These are phyloP conservation scores for Crepidodera aurea DNA, from an alignment of 2,888 invertebrate species.

Conservation along the genomic window DNA sequence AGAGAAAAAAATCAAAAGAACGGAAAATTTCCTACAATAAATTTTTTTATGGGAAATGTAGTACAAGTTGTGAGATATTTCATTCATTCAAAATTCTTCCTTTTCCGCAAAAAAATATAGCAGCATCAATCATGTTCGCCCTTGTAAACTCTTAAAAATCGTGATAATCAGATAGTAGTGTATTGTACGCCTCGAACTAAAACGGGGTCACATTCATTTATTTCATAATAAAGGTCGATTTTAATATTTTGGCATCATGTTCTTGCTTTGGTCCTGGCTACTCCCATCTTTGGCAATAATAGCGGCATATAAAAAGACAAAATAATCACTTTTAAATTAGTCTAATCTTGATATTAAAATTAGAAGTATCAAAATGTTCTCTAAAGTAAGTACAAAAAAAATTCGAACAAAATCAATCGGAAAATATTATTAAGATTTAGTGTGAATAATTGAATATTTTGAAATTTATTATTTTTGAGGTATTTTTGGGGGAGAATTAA, in stretches of 20 bases:
- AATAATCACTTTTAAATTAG: conserved; percentile 20
- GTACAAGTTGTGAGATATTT: too few relatives aligned
- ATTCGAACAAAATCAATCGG: too few relatives aligned
- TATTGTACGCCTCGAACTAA: conserved; percentile 7
- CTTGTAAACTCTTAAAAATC: not conserved
- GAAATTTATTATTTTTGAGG: too few relatives aligned
- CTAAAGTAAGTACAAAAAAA: conserved; percentile 30
- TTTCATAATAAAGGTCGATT: conserved; percentile 34
- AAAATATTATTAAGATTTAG: too few relatives aligned
- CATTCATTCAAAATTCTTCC: not conserved
- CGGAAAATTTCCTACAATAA: too few relatives aligned
- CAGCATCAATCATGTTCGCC: not conserved
- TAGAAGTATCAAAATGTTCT: conserved; percentile 28
- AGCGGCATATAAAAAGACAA: conserved; percentile 31
- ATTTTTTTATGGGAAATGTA: too few relatives aligned
- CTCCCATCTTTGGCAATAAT: conserved; percentile 34
- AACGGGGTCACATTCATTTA: conserved; percentile 41
- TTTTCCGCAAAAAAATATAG: conserved; percentile 2
- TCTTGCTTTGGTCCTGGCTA: conserved; percentile 14
- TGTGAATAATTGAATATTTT: too few relatives aligned
- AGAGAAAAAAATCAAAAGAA: too few relatives aligned
- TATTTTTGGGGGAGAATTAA: too few relatives aligned
- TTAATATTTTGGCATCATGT: conserved; percentile 26
- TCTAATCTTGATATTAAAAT: conserved; percentile 19
- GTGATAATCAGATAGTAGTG: not conserved